These are phyloP conservation scores for Notarius quadriscutis DNA, from an alignment of 2,113 vertebrate species.

Conservation along the genomic window DNA sequence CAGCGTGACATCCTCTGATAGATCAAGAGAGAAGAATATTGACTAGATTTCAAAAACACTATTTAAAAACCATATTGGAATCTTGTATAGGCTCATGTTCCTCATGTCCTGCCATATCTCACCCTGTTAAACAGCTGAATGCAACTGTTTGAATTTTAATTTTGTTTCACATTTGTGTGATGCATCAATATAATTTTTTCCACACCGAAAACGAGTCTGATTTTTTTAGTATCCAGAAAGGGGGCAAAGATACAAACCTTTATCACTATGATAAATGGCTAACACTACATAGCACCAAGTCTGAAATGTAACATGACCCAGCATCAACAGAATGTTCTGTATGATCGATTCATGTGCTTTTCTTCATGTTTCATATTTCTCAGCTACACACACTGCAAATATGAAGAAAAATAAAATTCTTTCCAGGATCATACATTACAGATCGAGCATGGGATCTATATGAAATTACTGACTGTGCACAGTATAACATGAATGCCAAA, in stretches of 20 bases:
- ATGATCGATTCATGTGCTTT: neutral
- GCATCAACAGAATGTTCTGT: neutral
- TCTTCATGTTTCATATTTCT: neutral
- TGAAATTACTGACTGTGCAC: neutral
- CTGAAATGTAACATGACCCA: neutral
- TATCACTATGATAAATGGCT: neutral
- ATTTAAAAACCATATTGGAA: no score
- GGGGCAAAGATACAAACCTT: neutral
- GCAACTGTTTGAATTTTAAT: neutral
- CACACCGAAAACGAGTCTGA: neutral
- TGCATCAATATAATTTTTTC: neutral
- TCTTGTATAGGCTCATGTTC: neutral
- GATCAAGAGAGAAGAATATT: neutral
- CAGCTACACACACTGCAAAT: slow-evolving; percentile 2
- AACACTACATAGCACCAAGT: neutral
- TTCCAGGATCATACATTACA: neutral
- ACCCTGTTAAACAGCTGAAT: neutral
- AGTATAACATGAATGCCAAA: neutral
- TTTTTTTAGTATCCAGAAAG: neutral
- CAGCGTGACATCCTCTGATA: neutral
- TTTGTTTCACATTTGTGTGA: neutral
- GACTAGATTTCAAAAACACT: neutral
- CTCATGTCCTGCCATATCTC: neutral
- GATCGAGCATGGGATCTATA: neutral
- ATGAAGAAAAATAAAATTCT: neutral